Evolutionary conservation across 2,888 invertebrate genomes (phyloP).

Genomic region (Rosalia funebris): DNA sequence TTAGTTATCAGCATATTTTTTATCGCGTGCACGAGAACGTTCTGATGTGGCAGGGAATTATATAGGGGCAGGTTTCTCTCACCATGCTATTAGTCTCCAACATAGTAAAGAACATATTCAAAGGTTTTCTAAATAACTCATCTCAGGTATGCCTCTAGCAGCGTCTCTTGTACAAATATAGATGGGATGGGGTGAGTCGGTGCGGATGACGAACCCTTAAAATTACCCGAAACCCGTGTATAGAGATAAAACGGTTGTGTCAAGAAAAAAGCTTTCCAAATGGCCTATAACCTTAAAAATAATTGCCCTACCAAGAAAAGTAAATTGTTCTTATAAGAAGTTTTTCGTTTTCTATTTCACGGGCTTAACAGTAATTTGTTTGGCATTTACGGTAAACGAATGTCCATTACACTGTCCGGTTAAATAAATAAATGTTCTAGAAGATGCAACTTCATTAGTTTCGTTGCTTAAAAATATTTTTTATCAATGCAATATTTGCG

Average conservation of each 20-base stretch:
- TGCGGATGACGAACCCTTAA: slow-evolving; percentile 21
- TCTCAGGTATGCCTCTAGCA: slow-evolving; percentile 6
- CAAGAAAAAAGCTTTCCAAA: slow-evolving; percentile 26
- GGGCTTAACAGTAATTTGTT: slow-evolving; percentile 12
- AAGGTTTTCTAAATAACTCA: slow-evolving; percentile 1
- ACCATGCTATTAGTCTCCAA: background rate
- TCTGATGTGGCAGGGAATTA: too few species aligned
- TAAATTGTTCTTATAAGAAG: slow-evolving; percentile 24
- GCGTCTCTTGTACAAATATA: slow-evolving; percentile 18
- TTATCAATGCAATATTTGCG: too few species aligned
- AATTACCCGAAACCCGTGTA: slow-evolving; percentile 21
- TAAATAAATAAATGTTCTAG: too few species aligned
- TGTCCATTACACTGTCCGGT: background rate
- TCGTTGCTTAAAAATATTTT: too few species aligned
- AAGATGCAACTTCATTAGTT: too few species aligned
- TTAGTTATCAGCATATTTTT: too few species aligned
- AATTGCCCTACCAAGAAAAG: slow-evolving; percentile 23
- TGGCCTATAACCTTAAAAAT: slow-evolving; percentile 28
- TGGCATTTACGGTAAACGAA: slow-evolving; percentile 2
- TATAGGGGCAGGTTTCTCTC: too few species aligned
- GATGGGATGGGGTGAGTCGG: slow-evolving; percentile 10
- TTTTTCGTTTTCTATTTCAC: slow-evolving; percentile 14
- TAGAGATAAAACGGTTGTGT: slow-evolving; percentile 28
- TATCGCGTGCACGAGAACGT: too few species aligned
- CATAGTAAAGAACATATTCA: background rate